Evolutionary conservation across 1,140 invertebrate species (phyloP).

Genomic region (Platorchestia sp.): DNA sequence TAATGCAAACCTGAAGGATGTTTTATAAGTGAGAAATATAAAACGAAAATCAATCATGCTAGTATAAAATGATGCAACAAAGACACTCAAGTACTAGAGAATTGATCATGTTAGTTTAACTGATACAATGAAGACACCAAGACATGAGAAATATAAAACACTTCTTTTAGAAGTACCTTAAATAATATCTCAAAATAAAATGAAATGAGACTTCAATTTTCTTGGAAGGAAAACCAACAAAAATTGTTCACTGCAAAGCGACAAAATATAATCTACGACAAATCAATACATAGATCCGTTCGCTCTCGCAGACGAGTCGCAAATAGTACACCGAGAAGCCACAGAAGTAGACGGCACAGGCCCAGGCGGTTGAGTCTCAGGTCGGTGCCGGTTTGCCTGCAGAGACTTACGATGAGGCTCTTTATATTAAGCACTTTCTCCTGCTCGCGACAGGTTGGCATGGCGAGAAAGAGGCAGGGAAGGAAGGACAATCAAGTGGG

Average conservation of each 20-base stretch:
- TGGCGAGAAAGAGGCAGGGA: not conserved
- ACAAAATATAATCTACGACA: not conserved
- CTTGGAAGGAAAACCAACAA: not conserved
- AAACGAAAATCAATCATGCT: not conserved
- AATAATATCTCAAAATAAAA: not conserved
- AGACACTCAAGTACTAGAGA: no score
- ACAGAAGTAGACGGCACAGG: not conserved
- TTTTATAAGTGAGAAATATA: not conserved
- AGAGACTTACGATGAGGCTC: not conserved
- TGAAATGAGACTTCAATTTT: not conserved
- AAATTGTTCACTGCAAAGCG: not conserved
- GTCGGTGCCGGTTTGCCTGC: not conserved
- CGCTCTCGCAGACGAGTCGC: not conserved
- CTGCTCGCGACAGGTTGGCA: not conserved
- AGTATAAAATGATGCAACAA: not conserved
- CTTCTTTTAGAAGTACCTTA: not conserved
- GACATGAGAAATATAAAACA: not conserved
- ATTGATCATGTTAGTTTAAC: not conserved
- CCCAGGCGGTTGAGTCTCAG: not conserved
- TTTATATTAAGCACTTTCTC: slow-evolving; percentile 10
- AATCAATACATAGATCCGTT: not conserved
- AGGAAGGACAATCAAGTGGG: not conserved
- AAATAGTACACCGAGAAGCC: not conserved
- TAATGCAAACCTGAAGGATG: not conserved
- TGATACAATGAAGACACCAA: not conserved